phyloP scores from a whole-genome alignment of 2,888 invertebrate species.

The Tridacna gigas region DNA sequence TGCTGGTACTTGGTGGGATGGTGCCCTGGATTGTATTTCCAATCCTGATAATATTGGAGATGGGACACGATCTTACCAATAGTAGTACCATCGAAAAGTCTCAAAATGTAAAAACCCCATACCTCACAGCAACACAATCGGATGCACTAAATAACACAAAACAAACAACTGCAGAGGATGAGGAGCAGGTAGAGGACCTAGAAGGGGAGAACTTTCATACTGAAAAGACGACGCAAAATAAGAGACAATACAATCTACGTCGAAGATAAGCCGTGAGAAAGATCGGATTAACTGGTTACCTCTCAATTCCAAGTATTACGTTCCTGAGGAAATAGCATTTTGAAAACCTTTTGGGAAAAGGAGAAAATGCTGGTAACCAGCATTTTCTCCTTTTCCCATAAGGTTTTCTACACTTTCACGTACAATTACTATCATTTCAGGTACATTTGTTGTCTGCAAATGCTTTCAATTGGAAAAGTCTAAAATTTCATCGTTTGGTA shows the following conservation, averaged over 20 bases:
- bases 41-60: not conserved
- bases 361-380: not conserved
- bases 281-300: too few relatives aligned
- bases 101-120: not conserved
- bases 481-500: too few relatives aligned
- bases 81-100: not conserved
- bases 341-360: not conserved
- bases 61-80: not conserved
- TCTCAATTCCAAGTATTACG: too few relatives aligned
- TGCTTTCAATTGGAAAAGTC: too few relatives aligned
- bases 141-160: not conserved
- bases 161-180: not conserved
- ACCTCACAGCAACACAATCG: not conserved
- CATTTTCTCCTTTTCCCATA: not conserved
- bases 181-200: not conserved
- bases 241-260: slow-evolving; percentile 13
- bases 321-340: not conserved
- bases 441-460: not conserved
- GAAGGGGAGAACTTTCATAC: not conserved
- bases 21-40: slow-evolving; percentile 40
- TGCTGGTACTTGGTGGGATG: slow-evolving; percentile 24
- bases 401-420: not conserved
- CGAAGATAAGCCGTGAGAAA: not conserved
- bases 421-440: too few relatives aligned
- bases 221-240: not conserved